These are phyloP conservation scores for Gnathonemus longibarbis DNA, from an alignment of 2,113 vertebrate species.

Conservation along the genomic window DNA sequence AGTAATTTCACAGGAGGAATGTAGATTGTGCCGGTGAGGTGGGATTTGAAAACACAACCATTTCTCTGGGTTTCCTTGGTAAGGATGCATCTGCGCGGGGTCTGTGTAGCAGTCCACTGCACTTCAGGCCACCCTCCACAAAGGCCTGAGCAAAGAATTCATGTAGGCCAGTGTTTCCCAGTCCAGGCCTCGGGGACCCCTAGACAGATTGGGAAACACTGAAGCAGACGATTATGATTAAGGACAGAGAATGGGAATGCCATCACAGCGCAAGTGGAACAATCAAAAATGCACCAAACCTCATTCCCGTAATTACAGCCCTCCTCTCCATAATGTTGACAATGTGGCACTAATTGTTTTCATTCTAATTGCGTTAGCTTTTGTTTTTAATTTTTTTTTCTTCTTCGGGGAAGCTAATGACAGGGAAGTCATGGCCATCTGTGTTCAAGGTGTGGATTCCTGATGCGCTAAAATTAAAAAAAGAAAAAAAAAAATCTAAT, in stretches of 20 bases:
- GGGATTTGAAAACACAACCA: neutral
- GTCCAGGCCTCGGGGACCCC: neutral
- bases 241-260: conserved; percentile 30
- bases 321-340: conserved; percentile 50
- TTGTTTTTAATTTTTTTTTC: conserved; percentile 31
- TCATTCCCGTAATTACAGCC: conserved; percentile 54
- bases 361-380: conserved; percentile 50
- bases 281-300: conserved; percentile 45
- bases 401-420: conserved; percentile 36
- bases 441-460: conserved; percentile 29
- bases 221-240: neutral
- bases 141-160: neutral
- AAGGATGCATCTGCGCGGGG: neutral
- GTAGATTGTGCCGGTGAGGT: neutral
- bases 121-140: neutral
- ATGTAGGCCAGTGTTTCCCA: neutral
- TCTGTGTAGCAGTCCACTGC: neutral
- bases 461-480: conserved; percentile 16
- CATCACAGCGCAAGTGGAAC: conserved; percentile 30
- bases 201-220: neutral
- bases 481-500: conserved; percentile 18
- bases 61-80: neutral
- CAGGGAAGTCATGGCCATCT: conserved; percentile 42
- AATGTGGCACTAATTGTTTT: conserved; percentile 54
- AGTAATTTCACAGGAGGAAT: neutral